Base-by-base conservation (phyloP, 2,797 vertebrate species). In the Nannoperca australis region DNA sequence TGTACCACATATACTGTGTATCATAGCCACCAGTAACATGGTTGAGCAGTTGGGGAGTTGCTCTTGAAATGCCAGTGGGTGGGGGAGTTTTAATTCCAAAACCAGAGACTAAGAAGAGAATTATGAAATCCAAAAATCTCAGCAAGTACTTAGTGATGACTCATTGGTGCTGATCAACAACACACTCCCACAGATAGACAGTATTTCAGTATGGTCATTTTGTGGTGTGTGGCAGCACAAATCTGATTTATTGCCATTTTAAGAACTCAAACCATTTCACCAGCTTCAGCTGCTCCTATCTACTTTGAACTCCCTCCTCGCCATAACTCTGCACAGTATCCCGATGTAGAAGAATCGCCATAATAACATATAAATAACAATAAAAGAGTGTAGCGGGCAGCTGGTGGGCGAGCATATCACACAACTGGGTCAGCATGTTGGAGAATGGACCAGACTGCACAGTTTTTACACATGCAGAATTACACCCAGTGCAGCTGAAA, bases 371-470 rank as follows among this genome's bases (percentile, higher is more conserved):
- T 81, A 85, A 82, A 85, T 83, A 67, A 84, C 70, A 61, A 47
- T 70, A 66, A 81, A 79, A 73, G 47, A 69, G 51, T 56, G 67
- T 27, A 67, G 69, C 85, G 85, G 70, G 69, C 85, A 87, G 82
- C 78, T 88, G 84, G 85, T 76, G 75, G 72, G 60, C 22, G 58
- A 83, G 51, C 49, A 42, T 80, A 76, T 86, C 62, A 40, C 73
- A 70, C 84, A 91, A 77, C 55, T 82, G 72, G 82, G 84, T 86
- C 79, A 85, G 73, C 76, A 45, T 59, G 62, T 78, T 78, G 64
- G 66, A 77, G 64, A 81, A 70, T 42, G 71, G 71, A 71, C 73
- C 64, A 75, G 59, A 68, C 44, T 54, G 40, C 62, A 61, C 20
- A 34, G 44, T 51, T 67, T 75, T 60, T 68, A 56, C 55, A n/a